A percentile compares a stretch with the other conserved stretches of the same genome.
Evolutionary conservation across 2,113 vertebrate species (phyloP).

Genomic region (Maylandia zebra): DNA sequence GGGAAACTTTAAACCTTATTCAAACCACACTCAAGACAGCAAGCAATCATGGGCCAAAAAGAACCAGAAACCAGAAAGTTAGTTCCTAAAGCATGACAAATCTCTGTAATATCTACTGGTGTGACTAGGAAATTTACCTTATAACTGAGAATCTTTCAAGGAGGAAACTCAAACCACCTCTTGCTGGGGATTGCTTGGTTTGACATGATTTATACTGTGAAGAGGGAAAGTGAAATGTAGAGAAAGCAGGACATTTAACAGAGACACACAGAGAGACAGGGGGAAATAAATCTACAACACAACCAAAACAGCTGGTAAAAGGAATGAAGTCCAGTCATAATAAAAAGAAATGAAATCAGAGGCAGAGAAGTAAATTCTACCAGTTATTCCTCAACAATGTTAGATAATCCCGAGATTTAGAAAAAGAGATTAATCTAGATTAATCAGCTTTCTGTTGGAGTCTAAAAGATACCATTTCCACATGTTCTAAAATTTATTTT

Average conservation of each 20-base stretch:
- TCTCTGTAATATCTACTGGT: conserved; percentile 7
- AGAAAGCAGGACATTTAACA: background rate
- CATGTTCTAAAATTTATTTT: background rate
- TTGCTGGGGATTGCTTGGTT: conserved; percentile 3
- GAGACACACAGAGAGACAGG: background rate
- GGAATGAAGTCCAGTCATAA: background rate
- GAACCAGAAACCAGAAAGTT: background rate
- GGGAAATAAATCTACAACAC: background rate
- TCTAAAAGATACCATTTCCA: background rate
- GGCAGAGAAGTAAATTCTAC: background rate
- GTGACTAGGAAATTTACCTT: background rate
- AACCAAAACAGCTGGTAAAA: background rate
- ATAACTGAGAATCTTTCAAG: conserved; percentile 8
- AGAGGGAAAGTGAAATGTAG: background rate
- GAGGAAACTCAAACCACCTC: background rate
- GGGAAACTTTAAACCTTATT: background rate
- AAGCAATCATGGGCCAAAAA: background rate
- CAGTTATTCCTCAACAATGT: background rate
- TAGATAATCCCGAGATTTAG: background rate
- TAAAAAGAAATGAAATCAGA: background rate
- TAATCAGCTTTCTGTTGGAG: background rate
- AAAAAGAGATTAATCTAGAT: background rate
- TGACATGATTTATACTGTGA: conserved; percentile 13
- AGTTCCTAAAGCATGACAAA: background rate
- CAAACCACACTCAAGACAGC: background rate